A percentile compares a stretch with the other conserved stretches of the same genome.
Evolutionary conservation across 2,888 invertebrate species (phyloP).

Genomic region (Tetragonula carbonaria): DNA sequence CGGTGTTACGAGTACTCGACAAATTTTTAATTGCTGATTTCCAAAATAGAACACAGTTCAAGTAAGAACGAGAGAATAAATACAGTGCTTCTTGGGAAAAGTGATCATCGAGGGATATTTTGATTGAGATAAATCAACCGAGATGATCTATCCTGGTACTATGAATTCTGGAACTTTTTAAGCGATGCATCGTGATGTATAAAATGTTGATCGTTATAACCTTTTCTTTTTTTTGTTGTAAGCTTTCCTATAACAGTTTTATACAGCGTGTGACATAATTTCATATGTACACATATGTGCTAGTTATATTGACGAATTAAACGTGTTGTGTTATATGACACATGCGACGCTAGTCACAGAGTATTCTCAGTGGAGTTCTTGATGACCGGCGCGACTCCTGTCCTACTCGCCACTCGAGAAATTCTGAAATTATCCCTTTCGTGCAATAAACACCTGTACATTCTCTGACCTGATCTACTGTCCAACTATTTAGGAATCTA

Average conservation of each 20-base stretch:
- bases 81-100: neutral
- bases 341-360: neutral
- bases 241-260: neutral
- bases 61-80: neutral
- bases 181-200: neutral
- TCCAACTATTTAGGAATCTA: neutral
- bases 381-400: neutral
- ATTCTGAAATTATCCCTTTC: slow-evolving; percentile 2
- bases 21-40: neutral
- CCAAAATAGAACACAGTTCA: neutral
- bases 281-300: neutral
- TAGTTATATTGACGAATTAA: neutral
- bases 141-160: neutral
- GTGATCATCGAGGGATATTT: neutral
- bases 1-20: neutral
- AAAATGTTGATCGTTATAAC: neutral
- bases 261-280: neutral
- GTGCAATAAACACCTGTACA: neutral
- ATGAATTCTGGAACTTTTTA: too few species aligned
- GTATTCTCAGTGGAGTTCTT: neutral
- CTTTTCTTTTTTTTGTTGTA: neutral
- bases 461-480: neutral
- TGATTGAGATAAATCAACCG: neutral
- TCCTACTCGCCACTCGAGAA: neutral
- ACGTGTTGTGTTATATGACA: neutral